Conservation (phyloP, 1,140 invertebrate species). For the Lepidurus apus region DNA sequence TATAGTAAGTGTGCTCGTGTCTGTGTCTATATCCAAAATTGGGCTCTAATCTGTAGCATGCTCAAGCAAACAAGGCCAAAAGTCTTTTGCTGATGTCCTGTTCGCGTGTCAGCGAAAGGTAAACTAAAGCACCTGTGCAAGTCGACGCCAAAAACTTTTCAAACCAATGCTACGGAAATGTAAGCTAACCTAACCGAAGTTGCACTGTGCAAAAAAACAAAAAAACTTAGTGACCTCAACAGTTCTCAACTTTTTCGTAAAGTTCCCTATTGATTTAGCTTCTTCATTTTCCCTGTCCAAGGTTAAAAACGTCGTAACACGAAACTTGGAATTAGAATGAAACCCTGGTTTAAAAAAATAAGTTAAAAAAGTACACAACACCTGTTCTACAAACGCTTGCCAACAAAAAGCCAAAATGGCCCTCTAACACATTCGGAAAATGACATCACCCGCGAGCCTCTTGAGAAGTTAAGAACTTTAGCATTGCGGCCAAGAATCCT, state of each 20-base stretch:
- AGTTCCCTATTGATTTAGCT: too few relatives aligned
- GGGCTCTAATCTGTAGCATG: neutral
- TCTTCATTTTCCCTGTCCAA: too few relatives aligned
- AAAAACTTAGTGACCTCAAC: too few relatives aligned
- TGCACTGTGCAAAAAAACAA: too few relatives aligned
- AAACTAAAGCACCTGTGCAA: constrained; percentile 10
- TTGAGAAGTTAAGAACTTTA: neutral
- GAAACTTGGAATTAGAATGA: neutral
- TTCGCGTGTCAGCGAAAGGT: neutral
- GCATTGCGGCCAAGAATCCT: neutral
- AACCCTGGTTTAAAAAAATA: neutral
- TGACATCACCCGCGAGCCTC: neutral
- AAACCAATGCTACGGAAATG: too few relatives aligned
- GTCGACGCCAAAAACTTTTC: neutral
- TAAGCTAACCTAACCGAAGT: too few relatives aligned
- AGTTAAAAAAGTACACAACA: neutral
- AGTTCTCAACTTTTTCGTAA: too few relatives aligned
- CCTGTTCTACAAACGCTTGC: neutral
- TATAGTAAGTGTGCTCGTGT: neutral
- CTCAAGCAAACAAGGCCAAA: neutral
- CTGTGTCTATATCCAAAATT: neutral
- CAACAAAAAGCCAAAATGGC: neutral
- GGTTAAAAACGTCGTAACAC: neutral
- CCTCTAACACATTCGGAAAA: neutral
- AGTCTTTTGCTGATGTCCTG: neutral